These are phyloP conservation scores for Barypeithes pellucidus DNA, from an alignment of 2,888 invertebrate species.

Conservation along the genomic window DNA sequence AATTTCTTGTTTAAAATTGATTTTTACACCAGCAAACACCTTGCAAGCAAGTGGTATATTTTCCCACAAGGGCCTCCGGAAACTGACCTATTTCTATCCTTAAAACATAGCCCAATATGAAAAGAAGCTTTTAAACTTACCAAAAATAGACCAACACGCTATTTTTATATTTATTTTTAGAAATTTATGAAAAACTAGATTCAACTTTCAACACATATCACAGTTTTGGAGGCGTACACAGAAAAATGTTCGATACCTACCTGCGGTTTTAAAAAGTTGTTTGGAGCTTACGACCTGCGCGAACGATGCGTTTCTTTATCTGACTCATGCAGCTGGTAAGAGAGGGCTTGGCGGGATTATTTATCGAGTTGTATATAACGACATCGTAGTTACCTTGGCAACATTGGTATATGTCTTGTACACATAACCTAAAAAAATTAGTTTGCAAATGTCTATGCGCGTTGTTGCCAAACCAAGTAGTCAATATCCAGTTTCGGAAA, in stretches of 20 bases:
- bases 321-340: background rate
- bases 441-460: background rate
- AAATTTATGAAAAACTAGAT: constrained; percentile 34
- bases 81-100: background rate
- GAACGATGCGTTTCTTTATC: background rate
- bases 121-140: constrained; percentile 26
- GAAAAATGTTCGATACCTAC: constrained; percentile 21
- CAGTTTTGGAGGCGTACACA: constrained; percentile 36
- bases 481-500: too few species aligned
- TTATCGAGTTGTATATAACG: background rate
- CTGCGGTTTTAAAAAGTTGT: background rate
- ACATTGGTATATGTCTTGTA: background rate
- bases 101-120: background rate
- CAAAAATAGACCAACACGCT: constrained; percentile 25
- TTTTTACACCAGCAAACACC: constrained; percentile 14
- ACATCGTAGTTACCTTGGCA: background rate
- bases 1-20: constrained; percentile 25
- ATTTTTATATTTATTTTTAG: constrained; percentile 32
- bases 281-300: background rate
- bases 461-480: background rate
- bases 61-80: background rate
- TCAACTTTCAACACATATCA: constrained; percentile 30
- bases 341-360: background rate
- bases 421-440: too few species aligned
- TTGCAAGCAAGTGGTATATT: constrained; percentile 14